Conservation (phyloP, 2,113 vertebrate genomes). For the Coturnix japonica region DNA sequence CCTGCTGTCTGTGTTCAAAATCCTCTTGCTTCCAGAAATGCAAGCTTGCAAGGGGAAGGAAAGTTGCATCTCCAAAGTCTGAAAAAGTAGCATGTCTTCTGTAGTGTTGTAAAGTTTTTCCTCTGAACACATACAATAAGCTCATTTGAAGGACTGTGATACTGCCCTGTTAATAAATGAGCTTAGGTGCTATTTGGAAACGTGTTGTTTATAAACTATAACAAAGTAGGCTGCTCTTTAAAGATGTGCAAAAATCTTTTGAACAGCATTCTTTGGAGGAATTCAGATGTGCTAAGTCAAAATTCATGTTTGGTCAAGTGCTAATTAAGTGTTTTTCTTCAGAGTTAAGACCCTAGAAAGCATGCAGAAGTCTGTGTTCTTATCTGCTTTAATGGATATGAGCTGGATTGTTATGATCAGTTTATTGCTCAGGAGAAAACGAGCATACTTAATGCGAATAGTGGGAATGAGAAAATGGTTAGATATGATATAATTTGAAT, state of each 20-base stretch:
- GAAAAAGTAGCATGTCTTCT: not conserved
- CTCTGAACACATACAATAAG: too few species aligned
- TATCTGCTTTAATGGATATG: not conserved
- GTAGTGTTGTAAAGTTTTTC: too few species aligned
- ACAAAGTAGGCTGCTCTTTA: not conserved
- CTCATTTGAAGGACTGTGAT: not conserved
- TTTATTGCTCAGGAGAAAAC: not conserved
- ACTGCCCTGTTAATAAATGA: not conserved
- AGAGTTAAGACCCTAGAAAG: not conserved
- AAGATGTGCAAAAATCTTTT: not conserved
- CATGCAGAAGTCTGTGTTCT: accelerated
- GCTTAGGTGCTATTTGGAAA: not conserved
- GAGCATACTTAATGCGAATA: not conserved
- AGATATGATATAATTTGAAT: not conserved
- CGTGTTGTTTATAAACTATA: not conserved
- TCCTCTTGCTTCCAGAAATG: not conserved
- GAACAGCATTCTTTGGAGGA: not conserved
- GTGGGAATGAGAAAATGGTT: not conserved
- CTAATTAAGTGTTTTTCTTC: not conserved
- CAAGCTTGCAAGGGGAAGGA: not conserved
- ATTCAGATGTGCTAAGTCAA: not conserved
- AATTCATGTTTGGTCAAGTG: not conserved
- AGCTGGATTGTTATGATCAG: not conserved
- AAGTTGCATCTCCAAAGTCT: not conserved
- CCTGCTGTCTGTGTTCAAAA: not conserved